Conservation (phyloP, 2,113 vertebrate genomes). For the Fulica atra region DNA sequence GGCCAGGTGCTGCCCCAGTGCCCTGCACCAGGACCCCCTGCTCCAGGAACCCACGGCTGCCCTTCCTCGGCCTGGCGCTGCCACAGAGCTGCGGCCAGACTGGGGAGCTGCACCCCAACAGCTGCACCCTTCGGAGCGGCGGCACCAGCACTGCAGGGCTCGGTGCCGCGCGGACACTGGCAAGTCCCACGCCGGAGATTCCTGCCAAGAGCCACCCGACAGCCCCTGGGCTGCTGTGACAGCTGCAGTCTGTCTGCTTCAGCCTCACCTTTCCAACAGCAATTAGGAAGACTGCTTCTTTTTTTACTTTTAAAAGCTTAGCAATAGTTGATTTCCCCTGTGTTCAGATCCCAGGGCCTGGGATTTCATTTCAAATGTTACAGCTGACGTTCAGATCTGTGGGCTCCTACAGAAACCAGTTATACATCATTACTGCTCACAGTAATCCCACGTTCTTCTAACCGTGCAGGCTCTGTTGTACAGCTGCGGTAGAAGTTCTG, state of each 20-base stretch:
- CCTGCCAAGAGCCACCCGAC: background rate
- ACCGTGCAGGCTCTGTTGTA: background rate
- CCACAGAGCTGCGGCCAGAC: fast-evolving
- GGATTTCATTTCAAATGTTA: background rate
- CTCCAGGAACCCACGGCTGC: background rate
- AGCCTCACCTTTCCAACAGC: background rate
- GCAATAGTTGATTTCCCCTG: background rate
- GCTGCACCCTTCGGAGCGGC: fast-evolving
- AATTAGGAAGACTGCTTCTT: background rate
- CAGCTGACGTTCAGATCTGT: background rate
- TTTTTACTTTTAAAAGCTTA: background rate
- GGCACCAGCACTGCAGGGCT: fast-evolving
- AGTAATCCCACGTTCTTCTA: background rate
- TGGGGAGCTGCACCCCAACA: background rate
- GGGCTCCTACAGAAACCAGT: background rate
- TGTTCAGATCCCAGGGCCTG: background rate
- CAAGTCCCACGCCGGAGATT: fast-evolving
- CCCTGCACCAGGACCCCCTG: background rate
- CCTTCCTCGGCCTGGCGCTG: background rate
- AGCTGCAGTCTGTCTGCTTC: background rate
- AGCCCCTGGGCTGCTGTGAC: fast-evolving
- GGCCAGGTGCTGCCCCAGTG: too few species aligned
- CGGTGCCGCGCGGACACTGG: fast-evolving
- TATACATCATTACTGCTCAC: background rate
- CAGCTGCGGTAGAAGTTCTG: background rate